Percentiles rank a stretch among this genome's conserved stretches.
Conservation (phyloP, 2,797 vertebrate genomes). For the Tarsius wallacei region DNA sequence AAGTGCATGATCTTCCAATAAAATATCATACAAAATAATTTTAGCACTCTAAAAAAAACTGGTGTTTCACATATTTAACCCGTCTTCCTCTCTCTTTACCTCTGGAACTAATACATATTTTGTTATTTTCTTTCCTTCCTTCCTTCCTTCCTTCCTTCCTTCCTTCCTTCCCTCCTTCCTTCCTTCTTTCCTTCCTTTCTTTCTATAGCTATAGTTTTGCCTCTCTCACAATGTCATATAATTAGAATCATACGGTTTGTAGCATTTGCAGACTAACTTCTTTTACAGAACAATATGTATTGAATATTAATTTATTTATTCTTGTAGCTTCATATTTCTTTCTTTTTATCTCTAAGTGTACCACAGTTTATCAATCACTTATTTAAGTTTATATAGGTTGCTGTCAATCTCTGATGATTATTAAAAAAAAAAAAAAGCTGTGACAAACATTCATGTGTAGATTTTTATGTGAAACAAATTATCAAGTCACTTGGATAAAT, state of each 20-base stretch:
- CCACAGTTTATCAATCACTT: neutral
- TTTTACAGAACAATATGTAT: neutral
- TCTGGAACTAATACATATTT: neutral
- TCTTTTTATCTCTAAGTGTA: neutral
- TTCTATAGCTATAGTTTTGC: neutral
- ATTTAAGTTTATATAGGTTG: neutral
- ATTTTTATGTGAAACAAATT: neutral
- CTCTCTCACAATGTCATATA: neutral
- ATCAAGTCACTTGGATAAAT: neutral
- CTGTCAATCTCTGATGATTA: neutral
- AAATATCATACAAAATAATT: neutral
- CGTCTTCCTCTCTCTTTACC: neutral
- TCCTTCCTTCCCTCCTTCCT: neutral
- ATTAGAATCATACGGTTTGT: neutral
- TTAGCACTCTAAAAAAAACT: neutral
- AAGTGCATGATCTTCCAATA: neutral
- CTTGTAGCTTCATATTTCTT: neutral
- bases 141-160: too few relatives aligned
- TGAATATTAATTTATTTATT: neutral
- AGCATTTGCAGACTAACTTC: neutral
- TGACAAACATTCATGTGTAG: neutral
- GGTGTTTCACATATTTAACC: neutral
- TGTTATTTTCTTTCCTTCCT: too few relatives aligned
- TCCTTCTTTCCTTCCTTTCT: neutral
- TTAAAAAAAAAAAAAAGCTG: neutral